Conservation (phyloP, 2,888 invertebrate species). For the Metallyticus violacea region DNA sequence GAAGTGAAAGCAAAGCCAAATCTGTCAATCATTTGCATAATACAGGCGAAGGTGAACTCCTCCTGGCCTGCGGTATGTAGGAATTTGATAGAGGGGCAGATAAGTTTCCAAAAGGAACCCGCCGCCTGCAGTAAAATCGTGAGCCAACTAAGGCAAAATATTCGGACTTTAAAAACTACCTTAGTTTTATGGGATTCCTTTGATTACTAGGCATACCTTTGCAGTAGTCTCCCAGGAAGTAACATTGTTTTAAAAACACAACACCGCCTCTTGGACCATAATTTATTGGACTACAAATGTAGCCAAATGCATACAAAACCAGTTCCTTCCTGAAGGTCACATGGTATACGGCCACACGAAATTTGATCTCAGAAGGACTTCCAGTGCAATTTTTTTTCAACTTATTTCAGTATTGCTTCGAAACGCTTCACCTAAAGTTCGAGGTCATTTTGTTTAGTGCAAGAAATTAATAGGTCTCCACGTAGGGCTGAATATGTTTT, state of each 20-base stretch:
- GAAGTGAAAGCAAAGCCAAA: neutral
- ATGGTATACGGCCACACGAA: neutral
- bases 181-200: neutral
- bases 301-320: neutral
- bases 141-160: neutral
- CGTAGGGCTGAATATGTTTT: neutral
- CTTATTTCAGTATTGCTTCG: neutral
- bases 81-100: neutral
- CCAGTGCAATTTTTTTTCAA: neutral
- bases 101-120: neutral
- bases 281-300: neutral
- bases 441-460: neutral
- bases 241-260: neutral
- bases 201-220: neutral
- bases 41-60: neutral
- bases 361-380: neutral
- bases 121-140: neutral
- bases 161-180: neutral
- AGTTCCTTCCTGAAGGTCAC: neutral
- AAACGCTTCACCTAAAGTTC: slow-evolving; percentile 5
- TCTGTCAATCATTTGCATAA: neutral
- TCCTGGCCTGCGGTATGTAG: neutral
- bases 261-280: neutral
- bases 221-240: neutral
- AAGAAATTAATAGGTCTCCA: neutral